Evolutionary conservation across 2,113 vertebrate species (phyloP).

Genomic region (Tachycineta bicolor): DNA sequence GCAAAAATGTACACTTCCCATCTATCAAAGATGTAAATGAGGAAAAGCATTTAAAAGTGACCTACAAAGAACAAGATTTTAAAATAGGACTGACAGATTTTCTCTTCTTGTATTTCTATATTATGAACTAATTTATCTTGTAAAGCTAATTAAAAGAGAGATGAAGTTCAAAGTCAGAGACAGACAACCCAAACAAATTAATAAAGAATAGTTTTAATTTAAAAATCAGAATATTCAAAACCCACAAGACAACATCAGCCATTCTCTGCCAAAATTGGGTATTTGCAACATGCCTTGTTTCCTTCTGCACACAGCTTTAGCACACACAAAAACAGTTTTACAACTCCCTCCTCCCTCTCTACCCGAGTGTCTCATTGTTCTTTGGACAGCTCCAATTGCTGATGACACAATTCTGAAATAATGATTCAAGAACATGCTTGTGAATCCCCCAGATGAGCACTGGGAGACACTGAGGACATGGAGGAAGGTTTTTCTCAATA

Average conservation of each 20-base stretch:
- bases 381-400: not conserved
- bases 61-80: not conserved
- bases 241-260: not conserved
- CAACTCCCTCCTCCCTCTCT: not conserved
- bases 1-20: not conserved
- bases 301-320: not conserved
- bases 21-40: not conserved
- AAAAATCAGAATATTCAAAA: not conserved
- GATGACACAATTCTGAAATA: not conserved
- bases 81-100: not conserved
- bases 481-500: not conserved
- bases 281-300: not conserved
- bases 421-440: not conserved
- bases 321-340: not conserved
- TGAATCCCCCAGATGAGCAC: not conserved
- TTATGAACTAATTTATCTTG: not conserved
- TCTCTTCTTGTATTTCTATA: not conserved
- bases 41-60: not conserved
- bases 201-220: not conserved
- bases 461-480: not conserved
- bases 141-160: not conserved
- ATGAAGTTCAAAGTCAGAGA: not conserved
- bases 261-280: not conserved
- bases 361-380: not conserved
- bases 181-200: not conserved